Conservation (phyloP, 2,888 invertebrate species). For the Dryobotodes eremita region DNA sequence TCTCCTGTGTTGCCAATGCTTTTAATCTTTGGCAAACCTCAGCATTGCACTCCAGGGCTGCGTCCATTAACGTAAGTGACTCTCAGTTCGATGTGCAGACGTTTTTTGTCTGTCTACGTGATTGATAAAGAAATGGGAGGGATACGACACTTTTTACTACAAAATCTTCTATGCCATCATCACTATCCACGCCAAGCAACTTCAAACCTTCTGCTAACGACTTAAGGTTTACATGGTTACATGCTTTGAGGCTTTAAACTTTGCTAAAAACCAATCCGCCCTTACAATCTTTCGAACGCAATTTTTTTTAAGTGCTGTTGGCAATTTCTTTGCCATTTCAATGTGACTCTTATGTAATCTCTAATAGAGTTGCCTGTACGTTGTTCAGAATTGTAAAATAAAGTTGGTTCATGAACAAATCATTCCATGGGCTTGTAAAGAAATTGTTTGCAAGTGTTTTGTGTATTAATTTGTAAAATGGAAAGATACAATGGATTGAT, state of each 20-base stretch:
- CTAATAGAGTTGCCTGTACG: constrained; percentile 18
- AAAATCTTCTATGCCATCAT: constrained; percentile 60
- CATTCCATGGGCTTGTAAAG: constrained; percentile 68
- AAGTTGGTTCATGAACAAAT: constrained; percentile 72
- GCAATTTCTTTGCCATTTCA: constrained; percentile 20
- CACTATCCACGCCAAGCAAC: constrained; percentile 32
- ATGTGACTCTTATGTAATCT: constrained; percentile 11
- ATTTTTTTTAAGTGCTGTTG: constrained; percentile 45
- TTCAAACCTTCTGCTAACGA: constrained; percentile 48
- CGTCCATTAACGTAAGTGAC: constrained; percentile 88
- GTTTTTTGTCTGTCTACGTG: constrained; percentile 87
- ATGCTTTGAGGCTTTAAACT: constrained; percentile 18
- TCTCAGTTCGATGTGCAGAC: constrained; percentile 86
- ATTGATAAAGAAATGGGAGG: constrained; percentile 88
- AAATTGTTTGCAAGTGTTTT: constrained; percentile 77
- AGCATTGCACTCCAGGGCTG: constrained; percentile 74
- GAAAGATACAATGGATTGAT: constrained; percentile 69
- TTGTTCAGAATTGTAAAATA: background rate
- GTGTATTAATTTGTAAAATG: constrained; percentile 69
- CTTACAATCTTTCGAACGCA: constrained; percentile 67
- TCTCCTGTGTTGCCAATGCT: background rate
- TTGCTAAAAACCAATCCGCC: constrained; percentile 63
- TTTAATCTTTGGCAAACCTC: constrained; percentile 75
- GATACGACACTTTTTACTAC: constrained; percentile 82
- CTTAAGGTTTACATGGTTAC: constrained; percentile 25